These are phyloP conservation scores for Cabera pusaria DNA, from an alignment of 2,888 invertebrate species.

Conservation along the genomic window DNA sequence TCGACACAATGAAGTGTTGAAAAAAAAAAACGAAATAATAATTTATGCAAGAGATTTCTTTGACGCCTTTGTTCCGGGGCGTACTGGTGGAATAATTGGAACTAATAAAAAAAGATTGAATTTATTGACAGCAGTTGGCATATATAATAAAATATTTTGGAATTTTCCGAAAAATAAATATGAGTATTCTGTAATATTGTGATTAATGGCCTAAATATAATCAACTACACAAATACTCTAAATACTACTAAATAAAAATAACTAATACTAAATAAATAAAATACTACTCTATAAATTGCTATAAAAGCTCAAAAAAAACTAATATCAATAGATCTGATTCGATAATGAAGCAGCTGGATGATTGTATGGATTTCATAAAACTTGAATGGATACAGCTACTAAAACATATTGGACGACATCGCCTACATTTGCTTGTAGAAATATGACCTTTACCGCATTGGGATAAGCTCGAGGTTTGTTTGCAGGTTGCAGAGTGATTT, in stretches of 20 bases:
- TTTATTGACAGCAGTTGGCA: too few relatives aligned
- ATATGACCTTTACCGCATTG: not conserved
- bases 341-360: constrained; percentile 35
- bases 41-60: constrained; percentile 79
- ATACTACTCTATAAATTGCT: constrained; percentile 9
- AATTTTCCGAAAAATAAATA: too few relatives aligned
- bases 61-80: constrained; percentile 68
- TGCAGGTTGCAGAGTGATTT: constrained; percentile 11
- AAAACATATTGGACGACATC: constrained; percentile 4
- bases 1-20: constrained; percentile 69
- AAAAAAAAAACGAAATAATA: constrained; percentile 68
- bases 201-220: too few relatives aligned
- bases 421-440: not conserved
- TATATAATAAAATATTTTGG: too few relatives aligned
- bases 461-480: not conserved
- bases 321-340: constrained; percentile 34
- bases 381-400: constrained; percentile 13
- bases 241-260: too few relatives aligned
- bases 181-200: too few relatives aligned
- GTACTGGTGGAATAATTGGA: constrained; percentile 5
- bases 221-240: too few relatives aligned
- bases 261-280: too few relatives aligned
- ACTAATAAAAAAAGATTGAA: constrained; percentile 5
- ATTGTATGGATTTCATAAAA: constrained; percentile 21
- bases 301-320: constrained; percentile 23